phyloP scores from a whole-genome alignment of 1,140 invertebrate species.

The Watersipora subatra region DNA sequence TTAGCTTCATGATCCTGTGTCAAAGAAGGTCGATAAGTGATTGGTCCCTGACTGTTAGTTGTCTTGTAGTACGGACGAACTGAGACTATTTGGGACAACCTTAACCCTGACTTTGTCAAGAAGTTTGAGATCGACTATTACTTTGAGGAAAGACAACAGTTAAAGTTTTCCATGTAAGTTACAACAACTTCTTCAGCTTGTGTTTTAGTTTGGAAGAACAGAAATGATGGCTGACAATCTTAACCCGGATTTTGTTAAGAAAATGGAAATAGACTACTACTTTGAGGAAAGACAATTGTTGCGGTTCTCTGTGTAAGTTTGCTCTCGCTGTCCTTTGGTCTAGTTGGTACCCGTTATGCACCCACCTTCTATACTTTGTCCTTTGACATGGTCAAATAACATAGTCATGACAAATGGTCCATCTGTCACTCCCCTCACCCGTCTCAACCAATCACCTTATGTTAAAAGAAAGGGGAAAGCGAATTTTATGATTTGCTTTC shows the following conservation, averaged over 20 bases:
- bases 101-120: conserved; percentile 46
- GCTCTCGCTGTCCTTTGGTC: not conserved
- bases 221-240: conserved; percentile 44
- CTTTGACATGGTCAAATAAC: not conserved
- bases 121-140: conserved; percentile 45
- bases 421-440: too few species aligned
- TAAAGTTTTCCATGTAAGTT: conserved; percentile 42
- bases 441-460: too few species aligned
- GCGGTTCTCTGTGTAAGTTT: conserved; percentile 40
- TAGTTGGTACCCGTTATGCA: not conserved
- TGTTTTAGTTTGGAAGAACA: conserved; percentile 41
- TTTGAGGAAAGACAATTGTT: conserved; percentile 46
- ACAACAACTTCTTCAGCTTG: conserved; percentile 4
- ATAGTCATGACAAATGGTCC: too few species aligned
- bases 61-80: conserved; percentile 41
- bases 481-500: too few species aligned
- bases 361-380: not conserved
- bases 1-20: too few species aligned
- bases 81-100: conserved; percentile 43
- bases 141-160: conserved; percentile 45
- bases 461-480: too few species aligned
- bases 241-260: conserved; percentile 45
- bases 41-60: too few species aligned
- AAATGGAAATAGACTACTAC: conserved; percentile 44
- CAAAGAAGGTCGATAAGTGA: too few species aligned